phyloP scores from a whole-genome alignment of 2,888 invertebrate genomes.

The Ormyrus pomaceus region DNA sequence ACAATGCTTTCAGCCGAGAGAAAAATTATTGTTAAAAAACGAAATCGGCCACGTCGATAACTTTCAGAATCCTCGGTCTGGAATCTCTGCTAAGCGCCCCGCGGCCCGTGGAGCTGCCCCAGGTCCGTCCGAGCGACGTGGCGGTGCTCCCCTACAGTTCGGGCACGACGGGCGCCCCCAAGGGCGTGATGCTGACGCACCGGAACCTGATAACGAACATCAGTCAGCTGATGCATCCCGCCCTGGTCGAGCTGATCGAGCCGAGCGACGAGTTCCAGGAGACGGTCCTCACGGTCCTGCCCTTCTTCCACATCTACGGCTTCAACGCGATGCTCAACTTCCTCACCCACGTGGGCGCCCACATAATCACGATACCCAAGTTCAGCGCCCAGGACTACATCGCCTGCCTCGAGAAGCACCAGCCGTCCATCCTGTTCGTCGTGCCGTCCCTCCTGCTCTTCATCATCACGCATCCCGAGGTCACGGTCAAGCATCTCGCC shows the following conservation, averaged over 20 bases:
- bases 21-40: too few species aligned
- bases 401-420: conserved; percentile 79
- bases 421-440: conserved; percentile 81
- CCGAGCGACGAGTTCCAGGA: conserved; percentile 78
- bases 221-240: conserved; percentile 76
- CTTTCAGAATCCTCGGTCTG: conserved; percentile 67
- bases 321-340: conserved; percentile 83
- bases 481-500: conserved; percentile 82
- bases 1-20: too few species aligned
- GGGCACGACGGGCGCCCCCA: conserved; percentile 90
- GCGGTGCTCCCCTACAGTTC: conserved; percentile 75
- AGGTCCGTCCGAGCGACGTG: conserved; percentile 59
- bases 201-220: conserved; percentile 81
- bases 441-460: conserved; percentile 88
- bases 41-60: background rate
- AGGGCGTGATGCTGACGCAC: conserved; percentile 87
- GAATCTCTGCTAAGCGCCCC: conserved; percentile 59
- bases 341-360: conserved; percentile 79
- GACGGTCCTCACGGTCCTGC: conserved; percentile 81
- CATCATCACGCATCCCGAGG: conserved; percentile 83
- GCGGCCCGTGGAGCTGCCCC: conserved; percentile 72
- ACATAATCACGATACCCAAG: conserved; percentile 82
- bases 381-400: conserved; percentile 87
- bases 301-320: conserved; percentile 89
- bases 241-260: conserved; percentile 76